Evolutionary conservation across 2,797 vertebrate species (phyloP), one percentile per base, ranked within the genome.

Genomic region (Rhyacichthys aspro): DNA sequence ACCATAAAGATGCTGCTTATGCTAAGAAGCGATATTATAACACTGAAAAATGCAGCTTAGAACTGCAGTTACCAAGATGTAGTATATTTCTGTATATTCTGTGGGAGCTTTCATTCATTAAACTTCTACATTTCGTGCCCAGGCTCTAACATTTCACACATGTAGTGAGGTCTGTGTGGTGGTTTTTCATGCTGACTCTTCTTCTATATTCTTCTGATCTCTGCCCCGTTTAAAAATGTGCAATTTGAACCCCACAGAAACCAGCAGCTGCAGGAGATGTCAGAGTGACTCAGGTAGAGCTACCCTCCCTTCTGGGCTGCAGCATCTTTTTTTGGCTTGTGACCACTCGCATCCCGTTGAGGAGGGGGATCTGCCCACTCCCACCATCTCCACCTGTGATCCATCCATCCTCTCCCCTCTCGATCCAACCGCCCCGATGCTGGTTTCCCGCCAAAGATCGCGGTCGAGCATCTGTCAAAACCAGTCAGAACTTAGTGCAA

Each of bases 181-280:
- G 23, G 23, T 28, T 90, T 79, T 89, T 83, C 82, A 81, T 92
- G 86, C 83, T 91, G 89, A 87, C 88, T 84, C 85, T 87, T 68
- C 83, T 88, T 37, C 49, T 52, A 34, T 52, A 52, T 52, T 52
- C 17, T 38, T 52, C 23, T 28, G 7, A 54, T 86, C 86, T 79
- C 81, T 88, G 67, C 82, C 88, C 84, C 88, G 59, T 92, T 89
- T 88, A 87, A 91, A 93, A 93, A 91, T 92, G 91, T 94, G 91
- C 79, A 92, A 92, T 93, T 94, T 93, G 90, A 94, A 93, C 93
- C 93, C 92, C 88, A 94, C 93, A 94, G 93, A 94, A 91, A 94
- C 92, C 93, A 93, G 85, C 93, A 93, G 89, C 93, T 94, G 93
- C 93, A 94, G 93, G 93, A 92, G 93, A 93, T 94, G 93, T 93